These are phyloP conservation scores for Nothobranchius furzeri DNA, from an alignment of 2,113 vertebrate genomes.

Conservation along the genomic window DNA sequence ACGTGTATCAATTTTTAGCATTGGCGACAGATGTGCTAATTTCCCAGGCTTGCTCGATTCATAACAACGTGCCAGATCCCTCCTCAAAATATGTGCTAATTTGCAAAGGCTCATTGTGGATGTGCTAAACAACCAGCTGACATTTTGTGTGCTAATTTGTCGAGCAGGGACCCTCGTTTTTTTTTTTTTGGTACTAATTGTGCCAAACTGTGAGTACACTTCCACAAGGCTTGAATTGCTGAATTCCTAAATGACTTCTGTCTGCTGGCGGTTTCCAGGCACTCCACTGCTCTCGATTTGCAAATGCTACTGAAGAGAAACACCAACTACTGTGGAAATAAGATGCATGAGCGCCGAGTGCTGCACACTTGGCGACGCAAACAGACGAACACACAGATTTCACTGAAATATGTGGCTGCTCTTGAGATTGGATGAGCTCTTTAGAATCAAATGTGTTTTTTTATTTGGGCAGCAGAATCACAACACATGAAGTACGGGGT, in stretches of 20 bases:
- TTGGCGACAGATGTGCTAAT: constrained; percentile 74
- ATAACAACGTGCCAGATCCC: constrained; percentile 67
- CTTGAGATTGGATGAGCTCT: constrained; percentile 29
- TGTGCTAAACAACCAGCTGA: constrained; percentile 72
- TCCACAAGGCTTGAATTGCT: constrained; percentile 60
- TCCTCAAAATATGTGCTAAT: constrained; percentile 75
- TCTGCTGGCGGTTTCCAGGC: constrained; percentile 51
- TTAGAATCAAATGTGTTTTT: constrained; percentile 17
- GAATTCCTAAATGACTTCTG: constrained; percentile 63
- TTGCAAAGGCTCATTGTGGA: constrained; percentile 67
- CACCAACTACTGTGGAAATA: constrained; percentile 45
- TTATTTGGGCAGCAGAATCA: constrained; percentile 14
- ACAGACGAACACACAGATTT: not conserved
- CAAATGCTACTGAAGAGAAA: constrained; percentile 52
- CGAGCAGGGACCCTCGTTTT: constrained; percentile 57
- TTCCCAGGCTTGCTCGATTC: constrained; percentile 63
- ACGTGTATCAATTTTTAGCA: constrained; percentile 61
- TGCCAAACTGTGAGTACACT: constrained; percentile 75
- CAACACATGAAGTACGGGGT: not conserved
- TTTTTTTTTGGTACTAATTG: constrained; percentile 70
- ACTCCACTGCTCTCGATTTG: constrained; percentile 54
- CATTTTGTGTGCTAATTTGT: constrained; percentile 78
- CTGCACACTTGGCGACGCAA: constrained; percentile 7
- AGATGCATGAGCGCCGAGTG: constrained; percentile 32
- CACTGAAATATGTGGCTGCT: constrained; percentile 25